A percentile compares a stretch with the other conserved stretches of the same genome.
phyloP scores from a whole-genome alignment of 2,888 invertebrate species.

The Lobophora halterata region DNA sequence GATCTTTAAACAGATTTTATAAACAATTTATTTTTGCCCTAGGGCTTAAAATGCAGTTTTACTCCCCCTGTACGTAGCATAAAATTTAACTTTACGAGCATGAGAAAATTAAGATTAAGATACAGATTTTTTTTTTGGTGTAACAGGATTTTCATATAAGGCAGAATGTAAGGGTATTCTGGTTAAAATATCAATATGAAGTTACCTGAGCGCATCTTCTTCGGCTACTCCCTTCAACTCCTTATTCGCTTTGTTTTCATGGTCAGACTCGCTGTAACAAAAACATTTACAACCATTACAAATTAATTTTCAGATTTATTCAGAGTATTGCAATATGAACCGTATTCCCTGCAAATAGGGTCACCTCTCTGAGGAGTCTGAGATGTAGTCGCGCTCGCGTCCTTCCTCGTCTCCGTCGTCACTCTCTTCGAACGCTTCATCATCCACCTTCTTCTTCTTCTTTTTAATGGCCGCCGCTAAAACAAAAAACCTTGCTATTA shows the following conservation, averaged over 20 bases:
- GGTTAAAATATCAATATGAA: background rate
- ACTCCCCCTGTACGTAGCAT: too few species aligned
- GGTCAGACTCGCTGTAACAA: constrained; percentile 86
- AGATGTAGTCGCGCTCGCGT: constrained; percentile 96
- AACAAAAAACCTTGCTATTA: too few species aligned
- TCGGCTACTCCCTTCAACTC: constrained; percentile 95
- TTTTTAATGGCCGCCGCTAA: constrained; percentile 84
- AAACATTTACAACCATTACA: too few species aligned
- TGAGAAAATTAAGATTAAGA: too few species aligned
- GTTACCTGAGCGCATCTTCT: constrained; percentile 88
- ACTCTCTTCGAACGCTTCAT: constrained; percentile 96
- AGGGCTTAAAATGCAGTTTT: too few species aligned
- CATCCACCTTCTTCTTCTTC: constrained; percentile 87
- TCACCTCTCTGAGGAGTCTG: constrained; percentile 89
- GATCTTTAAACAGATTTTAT: too few species aligned
- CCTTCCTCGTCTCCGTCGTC: constrained; percentile 99
- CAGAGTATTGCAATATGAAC: background rate
- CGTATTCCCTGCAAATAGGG: too few species aligned
- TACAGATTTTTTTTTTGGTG: too few species aligned
- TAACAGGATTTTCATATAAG: too few species aligned
- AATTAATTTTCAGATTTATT: background rate
- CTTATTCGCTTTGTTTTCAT: constrained; percentile 88
- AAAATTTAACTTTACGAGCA: too few species aligned
- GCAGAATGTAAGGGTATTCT: too few species aligned
- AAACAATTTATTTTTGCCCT: too few species aligned